phyloP scores from a whole-genome alignment of 2,797 vertebrate genomes.

The Bucorvus abyssinicus region DNA sequence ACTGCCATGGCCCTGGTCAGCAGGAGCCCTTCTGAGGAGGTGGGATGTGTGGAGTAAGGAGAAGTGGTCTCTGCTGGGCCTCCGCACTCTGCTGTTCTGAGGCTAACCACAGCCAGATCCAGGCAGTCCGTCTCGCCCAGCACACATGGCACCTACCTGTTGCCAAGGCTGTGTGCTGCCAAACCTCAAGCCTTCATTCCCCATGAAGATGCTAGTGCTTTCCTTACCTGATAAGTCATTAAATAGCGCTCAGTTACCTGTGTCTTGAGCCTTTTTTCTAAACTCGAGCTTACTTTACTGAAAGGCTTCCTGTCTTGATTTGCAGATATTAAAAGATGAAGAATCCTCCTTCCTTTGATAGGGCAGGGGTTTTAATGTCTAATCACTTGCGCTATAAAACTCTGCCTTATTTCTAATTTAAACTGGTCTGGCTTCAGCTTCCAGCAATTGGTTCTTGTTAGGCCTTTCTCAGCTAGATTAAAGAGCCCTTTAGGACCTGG shows the following conservation, averaged over 20 bases:
- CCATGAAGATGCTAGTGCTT: conserved; percentile 30
- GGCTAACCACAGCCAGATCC: background rate
- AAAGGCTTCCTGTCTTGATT: conserved; percentile 62
- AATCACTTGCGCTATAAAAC: conserved; percentile 65
- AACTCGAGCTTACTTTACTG: conserved; percentile 39
- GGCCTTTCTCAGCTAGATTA: conserved; percentile 64
- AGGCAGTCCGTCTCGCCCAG: background rate
- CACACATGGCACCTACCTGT: background rate
- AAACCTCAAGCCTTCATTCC: conserved; percentile 13
- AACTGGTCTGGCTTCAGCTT: conserved; percentile 62
- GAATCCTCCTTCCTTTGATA: conserved; percentile 57
- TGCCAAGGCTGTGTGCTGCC: background rate
- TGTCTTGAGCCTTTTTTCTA: conserved; percentile 1
- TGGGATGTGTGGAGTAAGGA: background rate
- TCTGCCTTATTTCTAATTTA: conserved; percentile 69
- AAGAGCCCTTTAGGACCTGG: conserved; percentile 70
- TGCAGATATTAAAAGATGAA: conserved; percentile 65
- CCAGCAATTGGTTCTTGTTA: conserved; percentile 69
- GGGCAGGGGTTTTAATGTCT: conserved; percentile 42
- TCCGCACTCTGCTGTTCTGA: rapidly evolving
- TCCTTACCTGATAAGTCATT: conserved; percentile 40
- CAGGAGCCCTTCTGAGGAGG: background rate
- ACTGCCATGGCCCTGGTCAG: background rate
- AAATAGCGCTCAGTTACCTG: conserved; percentile 51
- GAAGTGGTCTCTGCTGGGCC: too few relatives aligned